A percentile compares a stretch with the other conserved stretches of the same genome.
phyloP scores from a whole-genome alignment of 1,140 invertebrate species.

The Cylas formicarius region DNA sequence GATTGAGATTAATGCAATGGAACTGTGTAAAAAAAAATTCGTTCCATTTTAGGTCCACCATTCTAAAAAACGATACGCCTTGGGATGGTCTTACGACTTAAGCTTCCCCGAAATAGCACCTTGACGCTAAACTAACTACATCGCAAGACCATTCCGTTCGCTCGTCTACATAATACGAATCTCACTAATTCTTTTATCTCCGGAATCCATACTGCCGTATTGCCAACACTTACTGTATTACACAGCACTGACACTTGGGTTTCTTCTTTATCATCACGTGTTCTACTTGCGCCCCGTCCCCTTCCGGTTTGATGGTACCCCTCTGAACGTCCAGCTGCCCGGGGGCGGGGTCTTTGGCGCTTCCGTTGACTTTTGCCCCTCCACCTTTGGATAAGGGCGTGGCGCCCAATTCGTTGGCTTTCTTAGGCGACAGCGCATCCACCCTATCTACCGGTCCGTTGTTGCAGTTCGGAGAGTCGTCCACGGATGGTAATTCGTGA shows the following conservation, averaged over 20 bases:
- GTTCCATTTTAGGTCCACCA: too few species aligned
- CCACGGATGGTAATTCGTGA: constrained; percentile 27
- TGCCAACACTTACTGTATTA: constrained; percentile 63
- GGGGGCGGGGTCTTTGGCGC: constrained; percentile 38
- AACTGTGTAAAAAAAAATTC: too few species aligned
- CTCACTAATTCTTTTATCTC: background rate
- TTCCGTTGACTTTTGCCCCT: constrained; percentile 34
- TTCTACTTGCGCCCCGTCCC: constrained; percentile 71
- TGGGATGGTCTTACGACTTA: too few species aligned
- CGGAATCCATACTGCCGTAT: background rate
- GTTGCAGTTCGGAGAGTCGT: constrained; percentile 26
- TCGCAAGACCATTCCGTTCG: too few species aligned
- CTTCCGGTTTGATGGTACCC: constrained; percentile 58
- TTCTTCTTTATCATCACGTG: constrained; percentile 84
- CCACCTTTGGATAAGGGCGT: too few species aligned
- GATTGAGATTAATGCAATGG: too few species aligned
- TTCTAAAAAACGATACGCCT: too few species aligned
- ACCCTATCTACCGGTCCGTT: constrained; percentile 9
- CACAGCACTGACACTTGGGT: constrained; percentile 83
- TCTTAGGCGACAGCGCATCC: constrained; percentile 15
- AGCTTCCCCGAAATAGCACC: too few species aligned
- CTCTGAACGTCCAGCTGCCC: constrained; percentile 67
- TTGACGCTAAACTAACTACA: too few species aligned
- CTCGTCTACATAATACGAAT: background rate
- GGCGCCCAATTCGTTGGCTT: constrained; percentile 26